Conservation (phyloP, 1,140 invertebrate species). For the Agrypnia vestita region DNA sequence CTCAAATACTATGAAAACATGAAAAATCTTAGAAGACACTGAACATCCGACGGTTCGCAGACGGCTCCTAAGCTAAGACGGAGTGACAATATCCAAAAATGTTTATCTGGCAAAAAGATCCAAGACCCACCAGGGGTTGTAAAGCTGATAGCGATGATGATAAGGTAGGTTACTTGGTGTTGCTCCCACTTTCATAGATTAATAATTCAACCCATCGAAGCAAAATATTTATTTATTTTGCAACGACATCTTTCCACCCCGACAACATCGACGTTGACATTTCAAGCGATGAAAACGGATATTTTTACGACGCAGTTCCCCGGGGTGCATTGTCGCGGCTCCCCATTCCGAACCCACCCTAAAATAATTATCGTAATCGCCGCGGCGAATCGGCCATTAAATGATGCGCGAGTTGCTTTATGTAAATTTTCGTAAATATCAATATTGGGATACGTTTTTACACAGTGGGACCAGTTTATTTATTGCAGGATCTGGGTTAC, state of each 20-base stretch:
- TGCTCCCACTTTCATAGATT: no score
- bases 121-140: no score
- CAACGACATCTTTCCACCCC: not conserved
- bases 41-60: no score
- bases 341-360: not conserved
- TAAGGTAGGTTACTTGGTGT: no score
- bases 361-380: slow-evolving; percentile 35
- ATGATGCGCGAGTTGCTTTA: slow-evolving; percentile 24
- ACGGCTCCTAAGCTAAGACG: no score
- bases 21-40: no score
- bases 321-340: not conserved
- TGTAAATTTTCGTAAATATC: slow-evolving; percentile 2
- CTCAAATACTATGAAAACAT: no score
- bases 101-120: no score
- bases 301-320: not conserved
- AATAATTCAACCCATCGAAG: no score
- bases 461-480: not conserved
- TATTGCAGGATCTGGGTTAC: not conserved
- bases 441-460: slow-evolving; percentile 17
- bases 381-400: slow-evolving; percentile 21
- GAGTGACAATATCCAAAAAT: no score
- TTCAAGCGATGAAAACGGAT: not conserved
- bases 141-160: no score
- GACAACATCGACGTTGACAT: not conserved
- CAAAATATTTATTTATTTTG: no score